Evolutionary conservation across 2,888 invertebrate species (phyloP).

Genomic region (Thymelicus lineola): DNA sequence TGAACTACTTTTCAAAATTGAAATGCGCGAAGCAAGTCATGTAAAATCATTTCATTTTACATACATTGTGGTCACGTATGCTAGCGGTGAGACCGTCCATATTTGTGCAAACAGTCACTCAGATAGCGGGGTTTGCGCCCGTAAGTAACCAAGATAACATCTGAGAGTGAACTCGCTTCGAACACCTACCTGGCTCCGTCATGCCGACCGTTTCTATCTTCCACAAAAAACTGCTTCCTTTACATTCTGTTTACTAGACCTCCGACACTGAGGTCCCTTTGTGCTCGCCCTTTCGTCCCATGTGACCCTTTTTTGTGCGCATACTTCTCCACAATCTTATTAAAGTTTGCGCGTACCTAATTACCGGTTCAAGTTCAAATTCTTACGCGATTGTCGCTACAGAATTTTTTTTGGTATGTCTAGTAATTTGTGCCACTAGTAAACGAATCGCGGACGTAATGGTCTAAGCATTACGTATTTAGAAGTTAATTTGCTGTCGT

Average conservation of each 20-base stretch:
- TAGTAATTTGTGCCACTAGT: neutral
- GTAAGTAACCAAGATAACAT: slow-evolving; percentile 53
- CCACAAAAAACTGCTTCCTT: slow-evolving; percentile 76
- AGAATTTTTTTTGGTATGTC: neutral
- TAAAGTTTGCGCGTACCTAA: slow-evolving; percentile 43
- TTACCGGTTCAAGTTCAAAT: slow-evolving; percentile 33
- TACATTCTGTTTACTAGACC: slow-evolving; percentile 80
- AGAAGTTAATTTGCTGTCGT: slow-evolving; percentile 52
- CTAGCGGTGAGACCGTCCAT: slow-evolving; percentile 64
- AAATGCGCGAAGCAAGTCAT: slow-evolving; percentile 45
- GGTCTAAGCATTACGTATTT: slow-evolving; percentile 43
- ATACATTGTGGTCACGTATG: slow-evolving; percentile 66
- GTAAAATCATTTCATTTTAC: slow-evolving; percentile 50
- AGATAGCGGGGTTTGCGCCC: slow-evolving; percentile 75
- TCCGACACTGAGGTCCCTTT: slow-evolving; percentile 77
- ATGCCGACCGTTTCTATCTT: slow-evolving; percentile 56
- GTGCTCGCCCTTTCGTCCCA: slow-evolving; percentile 57
- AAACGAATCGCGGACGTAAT: slow-evolving; percentile 24
- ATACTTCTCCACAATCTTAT: slow-evolving; percentile 57
- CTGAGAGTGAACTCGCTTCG: slow-evolving; percentile 52
- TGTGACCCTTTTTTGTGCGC: slow-evolving; percentile 76
- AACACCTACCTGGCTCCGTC: slow-evolving; percentile 70
- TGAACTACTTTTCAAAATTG: slow-evolving; percentile 4
- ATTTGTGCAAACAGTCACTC: slow-evolving; percentile 75
- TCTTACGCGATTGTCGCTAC: neutral